Evolutionary conservation across 2,888 invertebrate species (phyloP).

Genomic region (Drosophila eohydei): DNA sequence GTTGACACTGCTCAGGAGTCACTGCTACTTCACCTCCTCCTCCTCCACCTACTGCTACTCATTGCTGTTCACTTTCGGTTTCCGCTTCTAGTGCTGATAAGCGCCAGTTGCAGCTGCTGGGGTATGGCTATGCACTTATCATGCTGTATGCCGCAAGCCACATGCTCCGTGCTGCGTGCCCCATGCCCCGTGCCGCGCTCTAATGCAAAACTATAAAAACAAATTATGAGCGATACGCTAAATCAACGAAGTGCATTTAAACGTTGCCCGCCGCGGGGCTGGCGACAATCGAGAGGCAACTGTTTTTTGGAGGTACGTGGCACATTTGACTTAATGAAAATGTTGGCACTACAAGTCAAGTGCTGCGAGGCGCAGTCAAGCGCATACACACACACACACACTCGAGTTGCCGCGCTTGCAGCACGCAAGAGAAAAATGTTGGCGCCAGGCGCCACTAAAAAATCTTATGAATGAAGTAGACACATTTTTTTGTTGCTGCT

Average conservation of each 20-base stretch:
- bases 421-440: constrained; percentile 78
- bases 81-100: constrained; percentile 42
- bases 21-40: neutral
- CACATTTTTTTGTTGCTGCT: constrained; percentile 62
- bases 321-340: constrained; percentile 83
- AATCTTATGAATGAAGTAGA: constrained; percentile 80
- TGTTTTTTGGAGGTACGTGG: constrained; percentile 62
- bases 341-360: constrained; percentile 84
- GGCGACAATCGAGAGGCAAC: constrained; percentile 29
- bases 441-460: constrained; percentile 82
- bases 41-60: neutral
- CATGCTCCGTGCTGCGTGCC: constrained; percentile 29
- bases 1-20: constrained; percentile 38
- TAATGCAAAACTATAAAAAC: constrained; percentile 81
- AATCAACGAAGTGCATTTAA: constrained; percentile 74
- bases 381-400: constrained; percentile 39
- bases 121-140: constrained; percentile 42
- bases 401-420: constrained; percentile 55
- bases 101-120: constrained; percentile 32
- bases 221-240: constrained; percentile 83
- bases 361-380: constrained; percentile 81
- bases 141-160: constrained; percentile 24
- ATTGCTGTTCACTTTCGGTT: constrained; percentile 42
- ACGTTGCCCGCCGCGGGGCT: constrained; percentile 23
- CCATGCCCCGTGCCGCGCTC: constrained; percentile 49